phyloP scores from a whole-genome alignment of 2,113 vertebrate species.

The Pterocles gutturalis region DNA sequence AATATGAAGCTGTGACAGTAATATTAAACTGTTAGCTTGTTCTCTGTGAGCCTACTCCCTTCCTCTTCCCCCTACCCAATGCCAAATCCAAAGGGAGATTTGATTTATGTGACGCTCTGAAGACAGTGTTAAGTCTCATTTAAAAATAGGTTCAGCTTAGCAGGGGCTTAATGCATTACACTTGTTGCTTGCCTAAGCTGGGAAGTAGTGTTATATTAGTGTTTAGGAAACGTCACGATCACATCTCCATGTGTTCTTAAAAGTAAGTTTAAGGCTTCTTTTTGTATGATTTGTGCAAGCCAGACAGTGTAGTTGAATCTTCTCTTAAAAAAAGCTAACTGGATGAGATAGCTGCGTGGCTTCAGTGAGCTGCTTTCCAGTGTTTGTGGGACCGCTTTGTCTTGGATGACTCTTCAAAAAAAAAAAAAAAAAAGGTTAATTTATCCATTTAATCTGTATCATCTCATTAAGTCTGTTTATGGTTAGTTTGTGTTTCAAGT shows the following conservation, averaged over 20 bases:
- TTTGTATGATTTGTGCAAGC: background rate
- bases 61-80: background rate
- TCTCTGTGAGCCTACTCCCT: background rate
- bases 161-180: background rate
- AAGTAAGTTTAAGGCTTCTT: background rate
- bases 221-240: background rate
- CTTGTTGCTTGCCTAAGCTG: background rate
- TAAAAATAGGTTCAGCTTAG: conserved; percentile 27
- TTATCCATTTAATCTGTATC: background rate
- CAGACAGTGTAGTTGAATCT: background rate
- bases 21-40: background rate
- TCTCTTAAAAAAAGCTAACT: background rate
- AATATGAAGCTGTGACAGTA: background rate
- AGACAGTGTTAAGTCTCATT: background rate
- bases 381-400: background rate
- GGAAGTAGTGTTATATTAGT: background rate
- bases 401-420: background rate
- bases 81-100: background rate
- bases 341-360: background rate
- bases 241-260: fast-evolving
- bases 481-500: conserved; percentile 13
- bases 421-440: background rate
- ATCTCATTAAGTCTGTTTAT: conserved; percentile 25
- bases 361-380: background rate
- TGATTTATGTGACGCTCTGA: background rate